phyloP scores from a whole-genome alignment of 2,888 invertebrate genomes.

The Cenopis cana region DNA sequence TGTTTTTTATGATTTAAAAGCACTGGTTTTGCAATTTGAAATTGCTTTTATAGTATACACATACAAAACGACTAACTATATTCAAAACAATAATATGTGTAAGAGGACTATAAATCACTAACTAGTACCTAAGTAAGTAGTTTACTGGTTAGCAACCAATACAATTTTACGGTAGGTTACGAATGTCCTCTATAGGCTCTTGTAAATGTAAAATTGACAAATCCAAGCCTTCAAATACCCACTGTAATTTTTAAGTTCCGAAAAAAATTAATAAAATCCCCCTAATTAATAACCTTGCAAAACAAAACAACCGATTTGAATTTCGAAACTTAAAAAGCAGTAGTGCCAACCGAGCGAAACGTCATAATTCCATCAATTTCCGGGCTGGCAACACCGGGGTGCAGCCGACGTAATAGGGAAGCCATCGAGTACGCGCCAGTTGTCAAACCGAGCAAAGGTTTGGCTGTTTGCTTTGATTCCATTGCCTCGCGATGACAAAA shows the following conservation, averaged over 20 bases:
- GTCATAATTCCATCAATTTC: slow-evolving; percentile 64
- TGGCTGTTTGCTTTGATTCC: slow-evolving; percentile 43
- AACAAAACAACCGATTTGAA: slow-evolving; percentile 32
- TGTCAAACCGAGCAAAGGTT: slow-evolving; percentile 50
- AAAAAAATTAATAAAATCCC: slow-evolving; percentile 19
- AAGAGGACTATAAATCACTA: too few species aligned
- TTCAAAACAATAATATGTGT: too few species aligned
- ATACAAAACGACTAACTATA: too few species aligned
- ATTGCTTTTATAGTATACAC: too few species aligned
- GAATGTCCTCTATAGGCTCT: not conserved
- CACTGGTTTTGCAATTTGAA: too few species aligned
- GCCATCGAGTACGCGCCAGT: slow-evolving; percentile 60
- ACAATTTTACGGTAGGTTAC: not conserved
- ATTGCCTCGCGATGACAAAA: slow-evolving; percentile 43
- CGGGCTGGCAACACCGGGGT: slow-evolving; percentile 57
- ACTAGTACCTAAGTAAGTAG: too few species aligned
- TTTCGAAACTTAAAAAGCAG: slow-evolving; percentile 41
- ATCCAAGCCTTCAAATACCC: not conserved
- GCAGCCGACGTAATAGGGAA: slow-evolving; percentile 53
- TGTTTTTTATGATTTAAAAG: too few species aligned
- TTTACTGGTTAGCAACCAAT: not conserved
- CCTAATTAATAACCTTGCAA: slow-evolving; percentile 22
- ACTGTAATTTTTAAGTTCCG: not conserved
- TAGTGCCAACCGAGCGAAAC: slow-evolving; percentile 41
- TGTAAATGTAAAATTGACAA: not conserved